A percentile compares a stretch with the other conserved stretches of the same genome.
Conservation (phyloP, 53 echinoderm and acorn worm species). For the Paracentrotus lividus region DNA sequence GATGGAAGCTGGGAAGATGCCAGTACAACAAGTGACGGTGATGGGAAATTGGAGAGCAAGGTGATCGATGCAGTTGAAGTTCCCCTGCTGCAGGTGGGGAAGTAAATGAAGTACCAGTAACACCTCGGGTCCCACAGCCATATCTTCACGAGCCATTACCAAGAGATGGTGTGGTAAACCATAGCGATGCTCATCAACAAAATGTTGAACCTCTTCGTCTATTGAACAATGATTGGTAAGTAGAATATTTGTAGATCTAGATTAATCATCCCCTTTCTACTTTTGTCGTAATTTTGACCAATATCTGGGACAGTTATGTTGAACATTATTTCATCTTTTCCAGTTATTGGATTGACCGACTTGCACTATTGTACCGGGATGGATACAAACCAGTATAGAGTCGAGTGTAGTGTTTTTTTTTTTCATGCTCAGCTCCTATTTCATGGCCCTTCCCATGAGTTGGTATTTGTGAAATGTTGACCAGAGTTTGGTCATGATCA, state of each 20-base stretch:
- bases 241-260: neutral
- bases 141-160: conserved; percentile 32
- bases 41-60: conserved; percentile 31
- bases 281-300: neutral
- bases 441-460: too few relatives aligned
- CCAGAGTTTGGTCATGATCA: too few relatives aligned
- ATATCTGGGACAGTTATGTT: too few relatives aligned
- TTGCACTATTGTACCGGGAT: too few relatives aligned
- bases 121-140: conserved; percentile 38
- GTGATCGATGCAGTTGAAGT: conserved; percentile 38
- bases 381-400: too few relatives aligned
- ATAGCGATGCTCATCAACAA: conserved; percentile 41
- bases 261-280: too few relatives aligned
- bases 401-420: too few relatives aligned
- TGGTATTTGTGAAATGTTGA: too few relatives aligned
- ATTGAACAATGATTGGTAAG: conserved; percentile 48
- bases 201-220: conserved; percentile 45
- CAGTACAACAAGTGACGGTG: conserved; percentile 41
- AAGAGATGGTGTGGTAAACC: conserved; percentile 27
- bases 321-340: too few relatives aligned
- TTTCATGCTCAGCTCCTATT: too few relatives aligned
- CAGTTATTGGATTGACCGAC: too few relatives aligned
- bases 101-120: too few relatives aligned
- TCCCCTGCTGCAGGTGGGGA: neutral
- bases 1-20: conserved; percentile 9